A percentile compares a stretch with the other conserved stretches of the same genome.
phyloP scores from a whole-genome alignment of 2,113 vertebrate species.

The Sphyrna mokarran region DNA sequence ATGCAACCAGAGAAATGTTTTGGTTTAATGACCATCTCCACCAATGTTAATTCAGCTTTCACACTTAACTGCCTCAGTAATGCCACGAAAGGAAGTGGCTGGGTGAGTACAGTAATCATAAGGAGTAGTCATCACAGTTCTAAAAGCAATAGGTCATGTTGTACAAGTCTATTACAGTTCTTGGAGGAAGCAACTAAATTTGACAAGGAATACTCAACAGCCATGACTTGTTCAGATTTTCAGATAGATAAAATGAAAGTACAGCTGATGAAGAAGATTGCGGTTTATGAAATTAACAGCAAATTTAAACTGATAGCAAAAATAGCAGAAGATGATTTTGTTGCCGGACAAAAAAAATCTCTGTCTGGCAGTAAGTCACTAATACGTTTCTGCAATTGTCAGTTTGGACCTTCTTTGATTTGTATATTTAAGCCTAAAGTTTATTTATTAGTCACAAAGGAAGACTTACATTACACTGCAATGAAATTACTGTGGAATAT shows the following conservation, averaged over 20 bases:
- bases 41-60: conserved; percentile 18
- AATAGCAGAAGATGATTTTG: not conserved
- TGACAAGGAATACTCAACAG: not conserved
- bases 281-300: not conserved
- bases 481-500: no score
- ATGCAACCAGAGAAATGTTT: not conserved
- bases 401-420: not conserved
- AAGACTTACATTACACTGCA: no score
- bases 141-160: not conserved
- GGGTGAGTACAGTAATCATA: not conserved
- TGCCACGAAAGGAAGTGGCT: not conserved
- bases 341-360: not conserved
- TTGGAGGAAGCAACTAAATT: conserved; percentile 20
- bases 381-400: no score
- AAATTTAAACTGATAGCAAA: not conserved
- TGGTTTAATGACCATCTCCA: conserved; percentile 21
- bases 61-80: not conserved
- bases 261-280: not conserved
- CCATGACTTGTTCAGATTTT: not conserved
- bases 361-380: not conserved
- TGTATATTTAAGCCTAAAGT: not conserved
- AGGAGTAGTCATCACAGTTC: not conserved
- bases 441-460: no score
- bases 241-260: not conserved
- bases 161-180: not conserved